Percentiles rank a stretch among this genome's conserved stretches.
Conservation (phyloP, 2,797 vertebrate species). For the Sparidentex hasta region DNA sequence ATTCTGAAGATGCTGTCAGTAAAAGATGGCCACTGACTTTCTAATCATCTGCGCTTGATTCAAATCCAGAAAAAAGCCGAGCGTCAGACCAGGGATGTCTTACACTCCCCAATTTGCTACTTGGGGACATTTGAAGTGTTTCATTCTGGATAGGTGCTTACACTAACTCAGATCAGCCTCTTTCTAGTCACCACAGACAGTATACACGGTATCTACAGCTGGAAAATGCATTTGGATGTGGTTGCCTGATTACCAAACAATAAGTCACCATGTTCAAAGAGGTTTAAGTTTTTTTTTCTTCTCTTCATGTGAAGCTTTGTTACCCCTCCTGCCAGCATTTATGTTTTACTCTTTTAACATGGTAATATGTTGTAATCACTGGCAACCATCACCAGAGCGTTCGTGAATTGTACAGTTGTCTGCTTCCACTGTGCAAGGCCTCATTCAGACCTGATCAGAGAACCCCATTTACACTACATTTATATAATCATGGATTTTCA, state of each 20-base stretch:
- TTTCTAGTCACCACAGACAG: background rate
- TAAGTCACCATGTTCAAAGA: background rate
- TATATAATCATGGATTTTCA: too few species aligned
- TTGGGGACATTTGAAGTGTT: too few species aligned
- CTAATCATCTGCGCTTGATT: background rate
- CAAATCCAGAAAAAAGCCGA: background rate
- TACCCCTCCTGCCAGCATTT: background rate
- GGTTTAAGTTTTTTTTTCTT: background rate
- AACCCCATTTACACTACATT: too few species aligned
- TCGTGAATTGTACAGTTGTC: background rate
- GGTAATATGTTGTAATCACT: background rate
- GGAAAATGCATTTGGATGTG: background rate
- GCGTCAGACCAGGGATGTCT: background rate
- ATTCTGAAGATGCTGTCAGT: background rate
- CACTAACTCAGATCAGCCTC: background rate
- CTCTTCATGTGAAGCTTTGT: background rate
- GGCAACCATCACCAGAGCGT: background rate
- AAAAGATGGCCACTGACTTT: background rate
- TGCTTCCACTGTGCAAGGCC: slow-evolving; percentile 32
- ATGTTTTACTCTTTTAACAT: background rate
- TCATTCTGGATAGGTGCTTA: background rate
- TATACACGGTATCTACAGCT: background rate
- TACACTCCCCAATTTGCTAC: background rate
- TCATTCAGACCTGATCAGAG: too few species aligned
- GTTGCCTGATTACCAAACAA: background rate